Conservation (phyloP, 2,797 vertebrate species). For the Mormyrus proboscirostris region DNA sequence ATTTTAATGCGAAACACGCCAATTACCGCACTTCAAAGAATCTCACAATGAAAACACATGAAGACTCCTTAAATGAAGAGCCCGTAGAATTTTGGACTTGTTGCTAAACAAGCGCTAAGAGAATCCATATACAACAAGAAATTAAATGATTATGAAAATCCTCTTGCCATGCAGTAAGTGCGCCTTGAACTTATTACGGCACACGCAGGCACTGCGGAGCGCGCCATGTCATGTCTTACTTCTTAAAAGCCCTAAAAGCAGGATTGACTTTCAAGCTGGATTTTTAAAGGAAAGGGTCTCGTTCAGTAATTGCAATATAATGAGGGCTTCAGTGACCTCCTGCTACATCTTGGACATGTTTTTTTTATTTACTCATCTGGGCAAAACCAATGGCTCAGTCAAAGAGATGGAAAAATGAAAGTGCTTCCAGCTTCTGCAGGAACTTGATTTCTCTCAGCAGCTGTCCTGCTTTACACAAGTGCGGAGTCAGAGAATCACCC, state of each 20-base stretch:
- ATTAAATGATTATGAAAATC: slow-evolving; percentile 26
- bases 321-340: slow-evolving; percentile 67
- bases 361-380: slow-evolving; percentile 74
- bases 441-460: slow-evolving; percentile 79
- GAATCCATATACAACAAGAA: slow-evolving; percentile 31
- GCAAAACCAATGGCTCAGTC: slow-evolving; percentile 66
- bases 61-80: slow-evolving; percentile 28
- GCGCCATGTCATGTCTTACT: slow-evolving; percentile 50
- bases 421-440: slow-evolving; percentile 70
- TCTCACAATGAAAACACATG: slow-evolving; percentile 26
- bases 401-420: slow-evolving; percentile 81
- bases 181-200: slow-evolving; percentile 48
- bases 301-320: slow-evolving; percentile 77
- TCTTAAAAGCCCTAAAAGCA: slow-evolving; percentile 50
- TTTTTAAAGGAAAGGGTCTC: slow-evolving; percentile 55
- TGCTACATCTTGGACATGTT: slow-evolving; percentile 69
- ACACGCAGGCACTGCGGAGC: slow-evolving; percentile 28
- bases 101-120: slow-evolving; percentile 32
- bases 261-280: slow-evolving; percentile 58
- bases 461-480: slow-evolving; percentile 82
- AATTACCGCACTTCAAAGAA: slow-evolving; percentile 24
- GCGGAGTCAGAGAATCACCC: slow-evolving; percentile 75
- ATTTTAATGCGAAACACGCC: slow-evolving; percentile 25
- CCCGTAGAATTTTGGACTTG: slow-evolving; percentile 22
- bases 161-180: slow-evolving; percentile 29